Evolutionary conservation across 2,797 vertebrate genomes (phyloP), one percentile per base, ranked within the genome.

Genomic region (Nothura maculosa): DNA sequence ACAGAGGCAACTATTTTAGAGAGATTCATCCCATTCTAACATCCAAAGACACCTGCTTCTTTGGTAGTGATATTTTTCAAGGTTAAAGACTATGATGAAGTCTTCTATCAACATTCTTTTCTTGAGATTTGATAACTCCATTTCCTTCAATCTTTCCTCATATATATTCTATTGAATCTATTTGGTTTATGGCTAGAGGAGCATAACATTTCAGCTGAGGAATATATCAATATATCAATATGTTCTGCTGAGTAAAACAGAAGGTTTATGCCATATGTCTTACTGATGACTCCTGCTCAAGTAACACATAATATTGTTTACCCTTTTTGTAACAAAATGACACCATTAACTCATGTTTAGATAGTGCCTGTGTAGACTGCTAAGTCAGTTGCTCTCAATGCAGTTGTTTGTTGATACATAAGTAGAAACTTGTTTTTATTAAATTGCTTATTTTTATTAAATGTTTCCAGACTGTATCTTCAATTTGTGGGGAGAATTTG

Each of bases 401-500:
- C 6, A 15, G 27, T 22, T 77, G 20, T 16, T 81, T 24, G 8
- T 88, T 48, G 27, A 38, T 69, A 58, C 40, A 85, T 42, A 70
- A 91, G 10, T 38, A 68, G 43, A 73, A 81, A 78, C 12, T 54
- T 64, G 11, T 27, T 54, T 54, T 52, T 28, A 28, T 28, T 52
- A 28, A 52, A 52, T 52, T 28, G n/a, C 32, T 68, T 73, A 11
- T 25, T 85, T 85, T 68, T 68, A 63, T 77, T 62, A 73, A 67
- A 58, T 81, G 36, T 81, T 76, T 58, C 30, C 11, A 42, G 32
- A 63, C 9, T 17, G 13, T 6, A 60, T 67, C 17, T 54, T 7
- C 43, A 60, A 28, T 7, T 1, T 45, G 4, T n/a, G 0, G 0
- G 21, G 42, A 62, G 10, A 45, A 63, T 73, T 63, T 77, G 7